Evolutionary conservation across 1,140 invertebrate species (phyloP), one percentile per base, ranked within the genome.

Genomic region (Venturia canescens): DNA sequence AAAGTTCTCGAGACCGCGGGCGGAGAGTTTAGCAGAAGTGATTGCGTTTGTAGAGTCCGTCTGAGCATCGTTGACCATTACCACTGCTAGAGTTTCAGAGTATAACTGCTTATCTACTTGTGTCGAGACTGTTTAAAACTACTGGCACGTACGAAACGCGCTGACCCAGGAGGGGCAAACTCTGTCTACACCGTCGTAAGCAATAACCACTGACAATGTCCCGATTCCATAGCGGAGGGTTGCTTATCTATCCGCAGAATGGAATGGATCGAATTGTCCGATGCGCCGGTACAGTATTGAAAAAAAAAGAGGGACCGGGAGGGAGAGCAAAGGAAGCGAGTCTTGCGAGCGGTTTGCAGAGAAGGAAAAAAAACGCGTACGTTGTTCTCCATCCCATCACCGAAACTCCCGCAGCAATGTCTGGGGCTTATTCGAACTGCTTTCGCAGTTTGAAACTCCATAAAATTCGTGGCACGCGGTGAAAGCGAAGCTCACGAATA

Each of bases 41-140:
- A 23, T 63, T 23, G 60, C 5, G 23, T n/a, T 1, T n/a, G n/a
- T 21, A 53, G n/a, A 53, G 50, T 63, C 60, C 9, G 60, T 63
- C 60, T 63, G 60, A 63, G 60, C 21, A 63, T 63, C 60, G 60
- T 63, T 63, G 60, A 63, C 60, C 60, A 63, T 63, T 63, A 63
- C 60, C 27, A 63, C 60, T 63, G 21, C 16, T 13, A 23, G 60
- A 63, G 60, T 63, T 63, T 63, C 60, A 26, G 60, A 13, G 23
- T 63, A 63, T 26, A 63, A 63, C 60, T 63, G 60, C 60, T 63
- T 63, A 63, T 63, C 60, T 63, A 63, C 60, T 63, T 63, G 60
- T 63, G 60, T 63, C 60, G 60, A 26, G 60, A 63, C 60, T 63
- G 60, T 63, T 63, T 63, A 63, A 63, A 63, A 63, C 60, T 63